phyloP scores from a whole-genome alignment of 2,888 invertebrate species.

The Rhogogaster chlorosoma region DNA sequence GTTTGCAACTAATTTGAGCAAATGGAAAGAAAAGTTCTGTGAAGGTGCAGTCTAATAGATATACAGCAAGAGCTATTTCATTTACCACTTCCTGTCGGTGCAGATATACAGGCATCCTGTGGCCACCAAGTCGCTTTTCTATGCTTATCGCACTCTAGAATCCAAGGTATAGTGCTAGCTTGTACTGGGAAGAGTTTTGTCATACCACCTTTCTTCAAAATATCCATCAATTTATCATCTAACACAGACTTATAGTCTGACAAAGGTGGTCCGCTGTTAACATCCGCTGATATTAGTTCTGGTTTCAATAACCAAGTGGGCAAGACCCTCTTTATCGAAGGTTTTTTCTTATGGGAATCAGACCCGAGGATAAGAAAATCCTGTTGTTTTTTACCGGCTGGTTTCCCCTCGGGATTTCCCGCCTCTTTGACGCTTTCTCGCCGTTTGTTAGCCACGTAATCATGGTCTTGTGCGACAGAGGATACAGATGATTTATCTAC shows the following conservation, averaged over 20 bases:
- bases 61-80: neutral
- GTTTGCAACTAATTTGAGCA: too few species aligned
- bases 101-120: constrained; percentile 96
- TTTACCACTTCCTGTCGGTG: constrained; percentile 96
- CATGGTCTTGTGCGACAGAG: neutral
- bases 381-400: neutral
- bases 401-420: constrained; percentile 26
- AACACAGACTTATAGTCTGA: constrained; percentile 81
- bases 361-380: constrained; percentile 77
- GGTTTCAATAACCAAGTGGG: constrained; percentile 94
- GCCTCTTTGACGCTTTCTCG: constrained; percentile 7
- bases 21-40: too few species aligned
- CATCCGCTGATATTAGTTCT: constrained; percentile 86
- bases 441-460: neutral
- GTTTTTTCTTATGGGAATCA: constrained; percentile 63
- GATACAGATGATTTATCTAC: constrained; percentile 75
- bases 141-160: constrained; percentile 83
- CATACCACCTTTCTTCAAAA: constrained; percentile 86
- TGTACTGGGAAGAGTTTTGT: constrained; percentile 92
- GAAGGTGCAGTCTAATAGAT: too few species aligned
- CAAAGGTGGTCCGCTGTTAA: constrained; percentile 78
- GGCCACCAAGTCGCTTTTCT: constrained; percentile 84
- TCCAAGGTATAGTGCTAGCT: constrained; percentile 87
- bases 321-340: constrained; percentile 85
- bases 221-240: constrained; percentile 82